Evolutionary conservation across 2,888 invertebrate genomes (phyloP), one percentile per base, ranked within the genome.

Genomic region (Crepidodera aurea): DNA sequence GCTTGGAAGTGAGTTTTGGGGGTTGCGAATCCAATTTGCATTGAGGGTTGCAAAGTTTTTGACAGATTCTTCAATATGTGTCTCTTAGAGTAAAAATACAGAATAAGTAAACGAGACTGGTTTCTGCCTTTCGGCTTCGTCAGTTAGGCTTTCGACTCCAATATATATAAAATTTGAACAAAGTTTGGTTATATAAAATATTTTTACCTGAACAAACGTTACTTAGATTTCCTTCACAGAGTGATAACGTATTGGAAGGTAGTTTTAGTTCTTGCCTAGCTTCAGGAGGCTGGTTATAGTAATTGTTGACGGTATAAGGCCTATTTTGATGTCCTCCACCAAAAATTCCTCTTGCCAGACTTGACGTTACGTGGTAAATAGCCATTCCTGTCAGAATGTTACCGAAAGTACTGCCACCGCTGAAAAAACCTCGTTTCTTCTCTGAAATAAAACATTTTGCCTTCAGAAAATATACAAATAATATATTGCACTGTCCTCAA

Each of bases 251-350:
- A 57, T 79, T 78, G 1, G 77, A 67, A 1, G 78, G 78, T 46
- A 80, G 62, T 58, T 72, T 65, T 3, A 80, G 77, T 63, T 79
- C 76, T 57, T 77, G 72, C 10, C 73, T 71, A 2, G 70, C 70
- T 37, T 71, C 68, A 25, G 75, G 69, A 0, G 77, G 77, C 60
- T 74, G 72, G 58, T 79, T 79, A 66, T 79, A 77, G 56, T 78
- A 75, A 64, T 79, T 78, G 60, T 79, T 76, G 1, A 79, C 78
- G 13, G 73, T 71, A 69, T 78, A 77, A 2, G 75, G 74, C 46
- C 69, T 64, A 32, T 60, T 68, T 42, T 62, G 34, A 40, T 53
- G 57, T 8, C 42, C 27, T 6, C 37, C 54, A 32, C 68, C 64
- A 46, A 66, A 59, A 22, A 66, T 22, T 5, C 66, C 60, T 12